Base-by-base conservation (phyloP, 2,113 vertebrate species). In the Actinemys pallida region DNA sequence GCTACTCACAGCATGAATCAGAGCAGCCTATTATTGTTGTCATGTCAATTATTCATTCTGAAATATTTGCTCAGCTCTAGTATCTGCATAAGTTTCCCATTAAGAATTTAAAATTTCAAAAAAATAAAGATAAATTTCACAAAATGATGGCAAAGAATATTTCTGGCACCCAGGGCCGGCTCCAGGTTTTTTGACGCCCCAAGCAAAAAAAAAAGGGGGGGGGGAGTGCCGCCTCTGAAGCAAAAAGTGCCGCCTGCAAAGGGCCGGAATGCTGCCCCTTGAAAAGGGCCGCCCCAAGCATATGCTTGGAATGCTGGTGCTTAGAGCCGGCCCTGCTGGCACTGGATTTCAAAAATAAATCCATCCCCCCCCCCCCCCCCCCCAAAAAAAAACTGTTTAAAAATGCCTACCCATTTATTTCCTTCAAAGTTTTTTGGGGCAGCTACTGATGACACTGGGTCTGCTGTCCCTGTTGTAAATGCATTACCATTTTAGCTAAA, bases 91-190 rank as follows among this genome's bases (percentile, higher is more conserved):
- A 92, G 12, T 81, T 94, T 87, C 5, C 27, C 54, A 87, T 91
- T 96, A 97, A 94, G 92, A 87, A 96, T 97, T 96, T 79, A 92
- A 80, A 91, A 93, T 65, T 97, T 31, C 93, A 93, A 50, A 90
- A 69, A n/a, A n/a, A 14, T 6, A 62, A 54, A 54, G 19, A 22
- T 19, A 54, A 31, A 35, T 16, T 13, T n/a, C 35, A 69, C 35
- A 69, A 69, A 69, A n/a, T 96, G 88, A 65, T 79, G 52, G 50
- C 69, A 90, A 94, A 82, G 10, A 88, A 90, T 29, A 82, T 59
- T 75, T 6, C 8, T 91, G 27, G 17, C 11, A 83, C 95, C 16
- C 45, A 45, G 45, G 45, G 45, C 45, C 45, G 45, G 45, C 45
- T 45, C 45, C 45, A 45, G 45, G 45, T 45, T 45, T 45, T 45